A percentile compares a stretch with the other conserved stretches of the same genome.
Conservation (phyloP, 2,113 vertebrate species). For the Crotophaga sulcirostris region DNA sequence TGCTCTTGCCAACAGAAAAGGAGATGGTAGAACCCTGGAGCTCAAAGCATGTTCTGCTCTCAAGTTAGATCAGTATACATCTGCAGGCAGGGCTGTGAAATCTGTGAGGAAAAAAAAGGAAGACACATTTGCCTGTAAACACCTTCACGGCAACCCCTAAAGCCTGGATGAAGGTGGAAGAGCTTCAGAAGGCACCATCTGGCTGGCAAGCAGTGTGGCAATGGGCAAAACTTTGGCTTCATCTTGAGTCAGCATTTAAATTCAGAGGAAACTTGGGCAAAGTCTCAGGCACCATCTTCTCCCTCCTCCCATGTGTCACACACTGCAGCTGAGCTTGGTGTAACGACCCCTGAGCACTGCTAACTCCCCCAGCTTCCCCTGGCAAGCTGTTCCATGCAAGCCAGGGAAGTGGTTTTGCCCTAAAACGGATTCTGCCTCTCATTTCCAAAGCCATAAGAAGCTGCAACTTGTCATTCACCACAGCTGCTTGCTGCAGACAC, state of each 20-base stretch:
- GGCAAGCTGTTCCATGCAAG: background rate
- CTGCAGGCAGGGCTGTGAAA: background rate
- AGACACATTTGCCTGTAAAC: background rate
- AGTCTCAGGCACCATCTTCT: background rate
- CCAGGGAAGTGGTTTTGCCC: background rate
- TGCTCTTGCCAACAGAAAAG: background rate
- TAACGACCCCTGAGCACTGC: background rate
- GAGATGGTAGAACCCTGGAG: background rate
- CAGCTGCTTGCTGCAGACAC: background rate
- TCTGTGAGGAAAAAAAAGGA: background rate
- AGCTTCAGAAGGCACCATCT: conserved; percentile 1
- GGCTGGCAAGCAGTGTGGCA: background rate
- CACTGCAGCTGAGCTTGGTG: background rate
- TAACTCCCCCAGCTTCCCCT: background rate
- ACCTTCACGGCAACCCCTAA: background rate
- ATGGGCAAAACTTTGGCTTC: background rate
- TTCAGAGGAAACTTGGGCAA: background rate
- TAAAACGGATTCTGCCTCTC: background rate
- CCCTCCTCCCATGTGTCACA: background rate
- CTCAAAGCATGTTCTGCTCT: background rate
- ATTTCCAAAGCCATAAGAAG: background rate
- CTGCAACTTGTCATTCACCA: background rate
- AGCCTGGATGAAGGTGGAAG: background rate
- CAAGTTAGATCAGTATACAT: background rate
- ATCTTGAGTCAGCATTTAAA: background rate